phyloP scores from a whole-genome alignment of 1,140 invertebrate genomes.

The Centruroides vittatus region DNA sequence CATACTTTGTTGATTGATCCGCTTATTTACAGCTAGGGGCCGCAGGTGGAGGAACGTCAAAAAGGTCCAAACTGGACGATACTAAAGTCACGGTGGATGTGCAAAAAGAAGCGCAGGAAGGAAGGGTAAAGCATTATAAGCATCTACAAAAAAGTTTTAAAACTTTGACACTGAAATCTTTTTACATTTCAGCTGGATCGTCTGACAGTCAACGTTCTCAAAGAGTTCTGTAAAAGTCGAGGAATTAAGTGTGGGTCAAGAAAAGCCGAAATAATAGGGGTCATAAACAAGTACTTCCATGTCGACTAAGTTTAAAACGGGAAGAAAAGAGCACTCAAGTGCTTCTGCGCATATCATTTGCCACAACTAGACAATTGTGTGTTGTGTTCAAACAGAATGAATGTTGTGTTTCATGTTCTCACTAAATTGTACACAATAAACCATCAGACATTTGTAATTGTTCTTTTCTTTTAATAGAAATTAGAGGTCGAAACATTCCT shows the following conservation, averaged over 20 bases:
- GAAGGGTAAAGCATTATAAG: neutral
- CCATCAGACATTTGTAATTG: too few species aligned
- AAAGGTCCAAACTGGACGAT: neutral
- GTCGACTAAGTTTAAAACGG: too few species aligned
- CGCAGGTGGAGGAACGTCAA: neutral
- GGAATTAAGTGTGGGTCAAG: conserved; percentile 9
- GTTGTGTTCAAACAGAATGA: too few species aligned
- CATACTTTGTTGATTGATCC: too few species aligned
- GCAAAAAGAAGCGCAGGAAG: conserved; percentile 2
- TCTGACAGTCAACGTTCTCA: conserved; percentile 5
- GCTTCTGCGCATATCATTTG: too few species aligned
- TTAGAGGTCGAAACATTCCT: too few species aligned
- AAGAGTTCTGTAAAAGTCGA: conserved; percentile 9
- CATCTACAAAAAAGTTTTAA: neutral
- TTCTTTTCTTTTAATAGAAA: too few species aligned
- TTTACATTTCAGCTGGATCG: neutral
- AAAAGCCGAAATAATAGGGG: conserved; percentile 12
- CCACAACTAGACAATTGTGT: too few species aligned
- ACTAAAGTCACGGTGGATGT: neutral
- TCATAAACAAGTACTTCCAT: conserved; percentile 3
- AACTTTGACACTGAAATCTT: neutral
- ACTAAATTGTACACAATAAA: too few species aligned
- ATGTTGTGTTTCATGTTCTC: too few species aligned
- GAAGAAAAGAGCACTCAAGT: too few species aligned
- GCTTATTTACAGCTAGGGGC: too few species aligned